Conservation (phyloP, 2,888 invertebrate species). For the Timandra comae region DNA sequence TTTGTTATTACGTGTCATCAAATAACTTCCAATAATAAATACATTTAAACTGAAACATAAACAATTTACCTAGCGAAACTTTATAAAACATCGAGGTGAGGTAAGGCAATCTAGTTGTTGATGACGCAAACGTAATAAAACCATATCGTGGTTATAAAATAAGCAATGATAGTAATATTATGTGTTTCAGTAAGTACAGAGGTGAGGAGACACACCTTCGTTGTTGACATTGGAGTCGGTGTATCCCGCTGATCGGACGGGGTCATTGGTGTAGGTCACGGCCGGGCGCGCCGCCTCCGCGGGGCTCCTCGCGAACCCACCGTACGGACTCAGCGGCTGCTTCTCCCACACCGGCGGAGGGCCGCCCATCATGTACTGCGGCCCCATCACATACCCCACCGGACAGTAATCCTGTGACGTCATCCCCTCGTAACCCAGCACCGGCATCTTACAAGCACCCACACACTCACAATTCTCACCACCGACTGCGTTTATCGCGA, state of each 20-base stretch:
- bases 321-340: conserved; percentile 35
- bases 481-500: conserved; percentile 36
- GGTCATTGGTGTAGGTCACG: neutral
- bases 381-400: conserved; percentile 40
- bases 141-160: no score
- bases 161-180: no score
- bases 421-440: conserved; percentile 57
- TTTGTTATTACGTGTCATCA: no score
- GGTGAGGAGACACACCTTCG: conserved; percentile 11
- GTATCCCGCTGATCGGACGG: neutral
- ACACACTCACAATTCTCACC: conserved; percentile 33
- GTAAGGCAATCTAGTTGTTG: no score
- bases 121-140: no score
- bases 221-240: neutral
- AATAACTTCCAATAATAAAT: no score
- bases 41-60: no score
- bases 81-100: no score
- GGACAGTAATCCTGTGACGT: conserved; percentile 54
- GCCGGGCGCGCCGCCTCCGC: conserved; percentile 20
- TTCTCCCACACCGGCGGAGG: conserved; percentile 54
- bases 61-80: no score
- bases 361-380: conserved; percentile 46
- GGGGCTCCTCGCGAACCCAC: conserved; percentile 34
- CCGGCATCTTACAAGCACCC: conserved; percentile 59
- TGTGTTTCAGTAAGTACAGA: no score